Evolutionary conservation across 2,113 vertebrate species (phyloP).

Genomic region (Oceanodroma tethys): DNA sequence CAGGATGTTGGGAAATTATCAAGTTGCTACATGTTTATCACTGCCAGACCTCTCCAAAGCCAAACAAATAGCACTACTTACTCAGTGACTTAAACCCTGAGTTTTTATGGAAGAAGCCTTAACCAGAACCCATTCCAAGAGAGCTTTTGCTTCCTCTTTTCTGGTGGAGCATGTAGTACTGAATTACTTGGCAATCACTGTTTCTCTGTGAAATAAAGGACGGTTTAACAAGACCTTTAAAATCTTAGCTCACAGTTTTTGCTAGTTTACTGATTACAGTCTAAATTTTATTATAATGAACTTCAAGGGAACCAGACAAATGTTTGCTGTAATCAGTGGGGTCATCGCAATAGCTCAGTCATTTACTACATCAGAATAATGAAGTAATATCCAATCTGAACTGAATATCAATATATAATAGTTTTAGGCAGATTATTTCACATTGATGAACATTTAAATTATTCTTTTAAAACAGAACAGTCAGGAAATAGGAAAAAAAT

Average conservation of each 20-base stretch:
- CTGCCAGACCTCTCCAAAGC: not conserved
- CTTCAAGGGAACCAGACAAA: not conserved
- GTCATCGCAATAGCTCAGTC: not conserved
- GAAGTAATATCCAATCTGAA: not conserved
- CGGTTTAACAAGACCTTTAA: not conserved
- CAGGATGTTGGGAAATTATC: not conserved
- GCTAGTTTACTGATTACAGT: not conserved
- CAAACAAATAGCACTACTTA: not conserved
- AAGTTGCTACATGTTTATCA: not conserved
- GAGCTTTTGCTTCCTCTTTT: not conserved
- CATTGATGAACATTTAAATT: not conserved
- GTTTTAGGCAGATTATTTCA: not conserved
- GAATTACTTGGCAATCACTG: not conserved
- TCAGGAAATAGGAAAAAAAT: not conserved
- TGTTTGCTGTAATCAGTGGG: not conserved
- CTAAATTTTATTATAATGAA: not conserved
- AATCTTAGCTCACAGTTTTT: not conserved
- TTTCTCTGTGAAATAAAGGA: not conserved
- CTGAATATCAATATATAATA: not conserved
- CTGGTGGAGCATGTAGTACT: not conserved
- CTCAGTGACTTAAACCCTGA: not conserved
- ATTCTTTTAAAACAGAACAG: not conserved
- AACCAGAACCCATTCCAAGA: not conserved
- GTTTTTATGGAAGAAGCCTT: not conserved
- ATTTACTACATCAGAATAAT: not conserved